Base-by-base conservation (phyloP, 2,888 invertebrate species). In the Eupeodes luniger region DNA sequence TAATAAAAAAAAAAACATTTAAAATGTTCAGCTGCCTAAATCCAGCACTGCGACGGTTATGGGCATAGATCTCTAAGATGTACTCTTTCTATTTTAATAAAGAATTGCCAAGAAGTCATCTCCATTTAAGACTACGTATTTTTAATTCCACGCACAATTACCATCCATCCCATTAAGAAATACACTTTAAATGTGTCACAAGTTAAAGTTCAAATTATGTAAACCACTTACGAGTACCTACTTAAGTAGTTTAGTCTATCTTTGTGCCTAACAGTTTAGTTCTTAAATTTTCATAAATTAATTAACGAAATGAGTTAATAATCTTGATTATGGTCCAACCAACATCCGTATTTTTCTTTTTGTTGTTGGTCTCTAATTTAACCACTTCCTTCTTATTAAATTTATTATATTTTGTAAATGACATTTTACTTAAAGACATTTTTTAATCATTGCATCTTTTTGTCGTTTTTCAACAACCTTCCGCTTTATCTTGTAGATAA, bases 281-380 rank as follows among this genome's bases (percentile, higher is more conserved):
- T 61, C 62, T 67, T n/a, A 53, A 57, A 53, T 34, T 51, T 74
- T 79, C 53, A 75, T 75, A 64, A 82, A 75, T 64, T 86, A 79
- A 86, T 86, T 86, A 79, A 59, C 75, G 44, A 75, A 78, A 82
- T 75, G 82, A 77, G 81, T 55, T 67, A 36, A 51, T 67, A 67
- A 67, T 67, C 67, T 53, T 67, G n/a, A 67, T 67, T 36, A 51
- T 67, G 11, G 51, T 36, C n/a, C 6, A 36, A 53, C n/a, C 6
- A 36, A 53, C 67, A 67, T 67, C 67, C 67, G 67, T 53, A 67
- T 36, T 7, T 47, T 19, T 66, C 14, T 40, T 16, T 49, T 12
- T 49, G 10, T 12, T 49, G 10, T 49, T 11, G 5, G 14, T 12
- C 62, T 9, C 0, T 51, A 67, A 67, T 67, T 67, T 36, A 67